Conservation (phyloP, 2,797 vertebrate genomes). For the Oreortyx pictus region DNA sequence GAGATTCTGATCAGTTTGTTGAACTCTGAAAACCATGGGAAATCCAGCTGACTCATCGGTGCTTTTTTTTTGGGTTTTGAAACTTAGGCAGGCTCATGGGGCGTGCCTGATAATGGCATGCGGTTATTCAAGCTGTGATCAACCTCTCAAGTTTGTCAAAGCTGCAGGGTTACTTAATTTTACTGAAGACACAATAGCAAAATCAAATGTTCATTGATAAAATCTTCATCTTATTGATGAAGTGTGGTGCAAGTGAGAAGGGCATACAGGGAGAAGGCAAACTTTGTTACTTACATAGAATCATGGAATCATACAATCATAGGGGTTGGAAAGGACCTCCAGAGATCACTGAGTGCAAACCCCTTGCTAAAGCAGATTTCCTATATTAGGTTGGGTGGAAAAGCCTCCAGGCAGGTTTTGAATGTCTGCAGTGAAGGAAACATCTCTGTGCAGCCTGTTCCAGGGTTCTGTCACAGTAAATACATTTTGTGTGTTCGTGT, state of each 20-base stretch:
- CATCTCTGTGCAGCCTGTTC: background rate
- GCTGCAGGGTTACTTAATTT: background rate
- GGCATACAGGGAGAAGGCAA: background rate
- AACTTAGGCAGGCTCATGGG: background rate
- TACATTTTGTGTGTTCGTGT: no score
- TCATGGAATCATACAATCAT: no score
- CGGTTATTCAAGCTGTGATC: constrained; percentile 33
- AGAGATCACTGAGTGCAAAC: no score
- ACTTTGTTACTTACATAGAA: background rate
- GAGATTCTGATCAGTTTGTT: background rate
- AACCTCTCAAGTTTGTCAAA: constrained; percentile 5
- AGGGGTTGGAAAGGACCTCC: no score
- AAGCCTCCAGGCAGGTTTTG: no score
- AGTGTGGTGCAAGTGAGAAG: background rate
- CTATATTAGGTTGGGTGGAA: no score
- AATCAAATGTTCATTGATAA: background rate
- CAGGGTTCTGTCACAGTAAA: background rate
- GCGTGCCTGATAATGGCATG: constrained; percentile 33
- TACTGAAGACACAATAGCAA: background rate
- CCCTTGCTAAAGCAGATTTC: no score
- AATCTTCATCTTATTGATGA: background rate
- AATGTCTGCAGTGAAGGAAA: no score
- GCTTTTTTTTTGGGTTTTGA: constrained; percentile 42
- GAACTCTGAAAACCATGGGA: background rate
- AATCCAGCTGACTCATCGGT: constrained; percentile 9